Conservation (phyloP, 2,888 invertebrate species). For the Limnephilus lunatus region DNA sequence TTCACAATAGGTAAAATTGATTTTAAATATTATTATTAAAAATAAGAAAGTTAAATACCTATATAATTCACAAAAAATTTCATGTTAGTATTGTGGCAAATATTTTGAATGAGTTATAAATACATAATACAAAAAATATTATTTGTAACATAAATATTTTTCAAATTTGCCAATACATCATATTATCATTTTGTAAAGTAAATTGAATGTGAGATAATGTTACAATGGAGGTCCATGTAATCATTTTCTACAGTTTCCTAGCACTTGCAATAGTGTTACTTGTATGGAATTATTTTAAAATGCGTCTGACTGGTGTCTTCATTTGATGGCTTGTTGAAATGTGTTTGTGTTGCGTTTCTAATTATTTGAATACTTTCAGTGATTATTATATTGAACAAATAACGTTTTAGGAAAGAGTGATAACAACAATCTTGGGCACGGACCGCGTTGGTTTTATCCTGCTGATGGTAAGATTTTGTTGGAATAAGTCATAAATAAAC, state of each 20-base stretch:
- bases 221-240: no score
- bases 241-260: no score
- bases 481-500: neutral
- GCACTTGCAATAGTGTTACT: no score
- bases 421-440: neutral
- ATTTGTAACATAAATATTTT: neutral
- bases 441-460: constrained; percentile 53
- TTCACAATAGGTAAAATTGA: constrained; percentile 9
- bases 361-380: constrained; percentile 1
- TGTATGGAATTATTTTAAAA: neutral
- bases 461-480: constrained; percentile 51
- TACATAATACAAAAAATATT: neutral
- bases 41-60: neutral
- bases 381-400: neutral
- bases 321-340: neutral
- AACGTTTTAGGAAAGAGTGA: constrained; percentile 33
- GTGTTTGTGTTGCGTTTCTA: neutral
- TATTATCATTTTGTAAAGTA: neutral
- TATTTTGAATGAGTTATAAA: neutral
- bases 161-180: neutral
- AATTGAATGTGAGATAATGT: neutral
- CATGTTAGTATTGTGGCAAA: neutral
- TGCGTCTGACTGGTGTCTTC: no score
- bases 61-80: neutral
- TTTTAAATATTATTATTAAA: neutral